A percentile compares a stretch with the other conserved stretches of the same genome.
Conservation (phyloP, 2,797 vertebrate species). For the Triplophysa yarkandensis region DNA sequence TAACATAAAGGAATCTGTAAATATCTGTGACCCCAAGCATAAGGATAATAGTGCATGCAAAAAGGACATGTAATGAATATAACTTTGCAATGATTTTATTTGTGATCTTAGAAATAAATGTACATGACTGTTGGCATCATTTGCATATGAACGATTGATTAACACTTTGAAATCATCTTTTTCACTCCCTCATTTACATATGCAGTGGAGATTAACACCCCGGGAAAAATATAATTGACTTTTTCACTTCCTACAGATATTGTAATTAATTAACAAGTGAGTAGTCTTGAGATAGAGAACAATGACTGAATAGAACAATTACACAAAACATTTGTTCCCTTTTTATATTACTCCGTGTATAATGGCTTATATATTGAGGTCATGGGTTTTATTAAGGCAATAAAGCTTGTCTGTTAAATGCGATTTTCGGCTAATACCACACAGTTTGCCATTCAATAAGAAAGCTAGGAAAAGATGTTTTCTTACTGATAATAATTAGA, state of each 20-base stretch:
- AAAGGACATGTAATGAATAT: neutral
- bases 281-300: neutral
- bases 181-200: neutral
- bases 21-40: neutral
- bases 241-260: conserved; percentile 19
- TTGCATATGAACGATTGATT: conserved; percentile 23
- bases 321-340: neutral
- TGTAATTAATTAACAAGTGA: conserved; percentile 33
- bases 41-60: neutral
- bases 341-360: neutral
- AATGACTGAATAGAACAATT: conserved; percentile 9
- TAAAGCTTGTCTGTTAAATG: neutral
- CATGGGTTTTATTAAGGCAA: conserved; percentile 6
- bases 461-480: too few relatives aligned
- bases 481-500: too few relatives aligned
- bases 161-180: conserved; percentile 29
- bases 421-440: neutral
- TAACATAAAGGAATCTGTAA: neutral
- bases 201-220: conserved; percentile 29
- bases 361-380: neutral
- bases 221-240: conserved; percentile 16
- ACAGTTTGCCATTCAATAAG: neutral
- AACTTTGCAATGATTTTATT: neutral
- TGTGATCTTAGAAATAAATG: conserved; percentile 1
- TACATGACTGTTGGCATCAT: neutral